Percentiles rank a stretch among this genome's conserved stretches.
Evolutionary conservation across 1,140 invertebrate genomes (phyloP).

Genomic region (Geopemphigus sp.): DNA sequence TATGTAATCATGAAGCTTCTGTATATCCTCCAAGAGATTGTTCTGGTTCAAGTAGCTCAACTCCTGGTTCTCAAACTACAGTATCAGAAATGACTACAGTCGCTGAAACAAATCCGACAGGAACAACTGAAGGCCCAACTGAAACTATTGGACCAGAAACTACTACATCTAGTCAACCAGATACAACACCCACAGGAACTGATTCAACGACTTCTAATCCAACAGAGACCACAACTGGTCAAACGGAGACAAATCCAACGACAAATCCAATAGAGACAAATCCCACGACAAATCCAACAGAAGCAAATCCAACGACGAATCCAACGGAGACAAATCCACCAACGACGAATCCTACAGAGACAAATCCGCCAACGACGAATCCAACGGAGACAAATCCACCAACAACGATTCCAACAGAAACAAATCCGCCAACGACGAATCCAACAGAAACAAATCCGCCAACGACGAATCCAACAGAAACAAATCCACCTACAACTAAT

Average conservation of each 20-base stretch:
- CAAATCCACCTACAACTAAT: slow-evolving; percentile 22
- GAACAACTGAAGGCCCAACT: slow-evolving; percentile 8
- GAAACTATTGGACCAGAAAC: slow-evolving; percentile 22
- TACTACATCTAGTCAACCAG: slow-evolving; percentile 34
- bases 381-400: slow-evolving; percentile 13
- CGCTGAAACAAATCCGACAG: slow-evolving; percentile 4
- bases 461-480: slow-evolving; percentile 20
- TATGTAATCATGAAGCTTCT: slow-evolving; percentile 60
- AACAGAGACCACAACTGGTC: slow-evolving; percentile 1
- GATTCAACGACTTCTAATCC: background rate
- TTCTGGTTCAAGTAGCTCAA: slow-evolving; percentile 23
- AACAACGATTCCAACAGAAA: slow-evolving; percentile 20
- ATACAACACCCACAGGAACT: background rate
- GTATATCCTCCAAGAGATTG: slow-evolving; percentile 60
- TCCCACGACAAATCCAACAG: slow-evolving; percentile 10
- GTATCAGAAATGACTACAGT: background rate
- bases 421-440: background rate
- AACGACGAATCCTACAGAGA: slow-evolving; percentile 48
- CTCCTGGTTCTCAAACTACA: slow-evolving; percentile 21
- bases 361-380: slow-evolving; percentile 3
- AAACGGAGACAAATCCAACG: background rate
- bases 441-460: slow-evolving; percentile 30
- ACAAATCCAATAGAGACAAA: slow-evolving; percentile 32
- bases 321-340: slow-evolving; percentile 49
- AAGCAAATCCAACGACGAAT: slow-evolving; percentile 24